Base-by-base conservation (phyloP, 1,140 invertebrate genomes). In the Cydia pomonella region DNA sequence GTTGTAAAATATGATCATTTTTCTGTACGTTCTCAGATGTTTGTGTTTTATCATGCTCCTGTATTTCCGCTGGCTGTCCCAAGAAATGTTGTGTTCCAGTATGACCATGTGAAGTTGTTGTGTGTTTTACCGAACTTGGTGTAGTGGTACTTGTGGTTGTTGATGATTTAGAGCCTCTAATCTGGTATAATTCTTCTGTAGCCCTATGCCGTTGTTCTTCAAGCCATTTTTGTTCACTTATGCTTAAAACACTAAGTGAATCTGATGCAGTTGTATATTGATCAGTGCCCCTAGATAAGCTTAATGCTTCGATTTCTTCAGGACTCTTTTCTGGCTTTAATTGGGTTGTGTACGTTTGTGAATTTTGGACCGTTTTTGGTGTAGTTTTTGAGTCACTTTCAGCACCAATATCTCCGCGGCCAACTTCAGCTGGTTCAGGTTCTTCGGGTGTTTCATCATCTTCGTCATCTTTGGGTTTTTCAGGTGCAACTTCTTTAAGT, bases 1-100 rank as follows among this genome's bases (percentile, higher is more conserved):
- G 73, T 38, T 73, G 27, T 75, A 79, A 76, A 21, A 80, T 72
- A 33, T 73, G 73, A 23, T 82, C 72, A 23, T 82, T 72, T 63
- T 75, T 47, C 41, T 80, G 63, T 82, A 64, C 71, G 79, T 79
- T 23, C 13, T 18, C 27, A 77, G 71, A 23, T 74, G 27, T 16
- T 29, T 80, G 74, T 72, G 9, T 12, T n/a, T 18, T 50, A 18
- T 66, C 10, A n/a, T 66, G 25, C 25, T 29, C 25, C 16, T 63
- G 9, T 27, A 63, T 63, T 63, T 63, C 62, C 25, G 33, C 25
- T 16, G 63, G 25, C 25, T 66, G 25, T 63, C 25, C 62, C 13
- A 66, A 33, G 5, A 25, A 27, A 29, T 66, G 5, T 7, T 66
- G 16, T 7, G 27, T 3, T 33, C 25, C 62, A 63, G 18, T 25